Percentiles rank a stretch among this genome's conserved stretches.
phyloP scores from a whole-genome alignment of 2,113 vertebrate genomes.

The Corythornis madagascariensis region DNA sequence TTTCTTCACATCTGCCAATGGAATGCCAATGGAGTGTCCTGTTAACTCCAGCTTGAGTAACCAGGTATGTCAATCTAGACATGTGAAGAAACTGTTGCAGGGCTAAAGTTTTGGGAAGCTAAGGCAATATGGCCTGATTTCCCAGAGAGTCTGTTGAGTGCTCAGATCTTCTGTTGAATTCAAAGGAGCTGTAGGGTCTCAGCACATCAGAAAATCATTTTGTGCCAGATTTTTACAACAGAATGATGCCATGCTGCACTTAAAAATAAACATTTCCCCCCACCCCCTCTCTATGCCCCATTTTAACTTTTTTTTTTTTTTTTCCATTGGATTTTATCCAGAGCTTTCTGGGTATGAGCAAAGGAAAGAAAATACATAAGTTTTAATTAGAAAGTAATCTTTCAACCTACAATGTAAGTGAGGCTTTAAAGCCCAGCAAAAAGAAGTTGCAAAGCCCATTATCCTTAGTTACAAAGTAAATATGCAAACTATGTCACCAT shows the following conservation, averaged over 20 bases:
- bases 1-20: background rate
- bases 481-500: background rate
- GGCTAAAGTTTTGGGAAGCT: background rate
- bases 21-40: background rate
- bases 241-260: conserved; percentile 55
- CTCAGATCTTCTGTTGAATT: conserved; percentile 41
- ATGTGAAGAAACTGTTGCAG: background rate
- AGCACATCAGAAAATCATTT: conserved; percentile 36
- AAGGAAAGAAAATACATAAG: background rate
- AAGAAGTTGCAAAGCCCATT: background rate
- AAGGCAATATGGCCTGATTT: conserved; percentile 12
- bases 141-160: background rate
- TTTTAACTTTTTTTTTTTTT: conserved; percentile 29
- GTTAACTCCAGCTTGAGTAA: background rate
- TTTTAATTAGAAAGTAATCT: conserved; percentile 43
- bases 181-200: conserved; percentile 39
- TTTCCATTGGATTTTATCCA: background rate
- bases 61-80: background rate
- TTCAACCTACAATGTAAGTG: background rate
- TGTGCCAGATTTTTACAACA: conserved; percentile 58
- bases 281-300: conserved; percentile 1
- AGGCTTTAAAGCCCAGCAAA: background rate
- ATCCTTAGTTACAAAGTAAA: conserved; percentile 30
- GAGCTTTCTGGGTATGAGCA: background rate
- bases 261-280: conserved; percentile 55